A percentile compares a stretch with the other conserved stretches of the same genome.
These are phyloP conservation scores for Nephrocerus scutellatus DNA, from an alignment of 2,888 invertebrate species.

Conservation along the genomic window DNA sequence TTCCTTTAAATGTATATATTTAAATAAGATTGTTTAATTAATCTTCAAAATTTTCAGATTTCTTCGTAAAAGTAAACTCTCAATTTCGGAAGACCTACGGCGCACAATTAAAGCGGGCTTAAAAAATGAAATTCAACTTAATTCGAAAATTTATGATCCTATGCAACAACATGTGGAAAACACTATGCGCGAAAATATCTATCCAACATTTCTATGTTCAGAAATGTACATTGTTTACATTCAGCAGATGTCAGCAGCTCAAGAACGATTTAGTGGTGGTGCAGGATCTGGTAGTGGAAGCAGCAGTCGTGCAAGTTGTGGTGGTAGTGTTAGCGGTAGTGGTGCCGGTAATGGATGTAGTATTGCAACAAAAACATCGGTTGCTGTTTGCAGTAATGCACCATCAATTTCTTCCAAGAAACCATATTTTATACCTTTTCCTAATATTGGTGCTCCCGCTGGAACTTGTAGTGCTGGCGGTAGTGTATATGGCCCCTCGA, in stretches of 20 bases:
- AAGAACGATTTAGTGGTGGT: slow-evolving; percentile 44
- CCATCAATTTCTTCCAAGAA: slow-evolving; percentile 22
- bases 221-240: slow-evolving; percentile 85
- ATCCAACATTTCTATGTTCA: slow-evolving; percentile 87
- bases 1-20: slow-evolving; percentile 1
- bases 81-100: slow-evolving; percentile 74
- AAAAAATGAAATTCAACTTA: slow-evolving; percentile 62
- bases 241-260: slow-evolving; percentile 54
- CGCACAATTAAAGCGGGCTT: slow-evolving; percentile 68
- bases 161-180: slow-evolving; percentile 74
- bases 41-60: slow-evolving; percentile 50
- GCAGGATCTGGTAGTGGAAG: slow-evolving; percentile 27
- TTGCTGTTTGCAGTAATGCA: slow-evolving; percentile 33
- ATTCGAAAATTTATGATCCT: slow-evolving; percentile 75
- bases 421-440: no score
- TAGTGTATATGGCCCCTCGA: slow-evolving; percentile 46
- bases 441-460: slow-evolving; percentile 25
- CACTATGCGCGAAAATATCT: slow-evolving; percentile 78
- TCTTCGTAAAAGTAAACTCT: slow-evolving; percentile 72
- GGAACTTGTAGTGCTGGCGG: slow-evolving; percentile 44
- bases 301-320: slow-evolving; percentile 33
- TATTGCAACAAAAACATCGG: slow-evolving; percentile 22
- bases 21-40: slow-evolving; percentile 23
- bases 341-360: slow-evolving; percentile 27
- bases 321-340: slow-evolving; percentile 33